A percentile compares a stretch with the other conserved stretches of the same genome.
phyloP scores from a whole-genome alignment of 2,797 vertebrate species.

The Cossypha heuglini region DNA sequence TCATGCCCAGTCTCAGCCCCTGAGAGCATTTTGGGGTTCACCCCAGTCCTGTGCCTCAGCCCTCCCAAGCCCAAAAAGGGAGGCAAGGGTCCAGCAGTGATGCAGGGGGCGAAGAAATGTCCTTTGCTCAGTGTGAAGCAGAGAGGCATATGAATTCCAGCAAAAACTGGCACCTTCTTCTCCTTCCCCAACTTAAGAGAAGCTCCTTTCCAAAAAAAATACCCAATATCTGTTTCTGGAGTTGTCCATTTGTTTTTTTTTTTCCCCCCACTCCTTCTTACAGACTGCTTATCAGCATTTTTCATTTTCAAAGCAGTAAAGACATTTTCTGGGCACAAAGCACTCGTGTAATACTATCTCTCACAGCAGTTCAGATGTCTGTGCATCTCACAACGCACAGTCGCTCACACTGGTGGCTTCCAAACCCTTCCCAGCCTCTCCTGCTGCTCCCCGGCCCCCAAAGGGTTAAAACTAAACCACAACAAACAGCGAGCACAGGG shows the following conservation, averaged over 20 bases:
- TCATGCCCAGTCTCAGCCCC: background rate
- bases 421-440: background rate
- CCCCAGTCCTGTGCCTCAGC: background rate
- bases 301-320: constrained; percentile 35
- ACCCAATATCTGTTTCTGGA: background rate
- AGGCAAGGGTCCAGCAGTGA: rapidly evolving
- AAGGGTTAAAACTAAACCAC: constrained; percentile 63
- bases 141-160: background rate
- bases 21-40: background rate
- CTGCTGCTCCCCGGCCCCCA: background rate
- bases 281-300: constrained; percentile 14
- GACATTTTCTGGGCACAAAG: constrained; percentile 31
- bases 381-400: background rate
- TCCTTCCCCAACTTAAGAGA: background rate
- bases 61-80: background rate
- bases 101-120: background rate
- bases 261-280: rapidly evolving
- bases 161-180: background rate
- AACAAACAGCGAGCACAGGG: background rate
- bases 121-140: background rate
- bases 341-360: constrained; percentile 43
- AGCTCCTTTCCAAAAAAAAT: background rate
- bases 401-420: background rate
- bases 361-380: constrained; percentile 32
- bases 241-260: background rate